Evolutionary conservation across 2,888 invertebrate genomes (phyloP), one percentile per base, ranked within the genome.

Genomic region (Aleiodes alternator): DNA sequence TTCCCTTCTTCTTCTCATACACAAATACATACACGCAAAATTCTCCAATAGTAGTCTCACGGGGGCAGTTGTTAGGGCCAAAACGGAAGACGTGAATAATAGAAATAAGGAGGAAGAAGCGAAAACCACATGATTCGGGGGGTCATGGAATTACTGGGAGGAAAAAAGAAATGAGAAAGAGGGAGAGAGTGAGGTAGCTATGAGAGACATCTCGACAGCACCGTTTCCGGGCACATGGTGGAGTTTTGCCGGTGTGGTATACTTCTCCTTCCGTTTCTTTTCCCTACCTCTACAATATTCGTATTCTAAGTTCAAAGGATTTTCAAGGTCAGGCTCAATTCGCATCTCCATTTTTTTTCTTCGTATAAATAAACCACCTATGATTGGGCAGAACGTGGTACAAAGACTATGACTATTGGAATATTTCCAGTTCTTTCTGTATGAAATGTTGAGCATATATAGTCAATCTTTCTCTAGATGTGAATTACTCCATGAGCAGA

Each of bases 61-160:
- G 71, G 76, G 78, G 76, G 79, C 79, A 80, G 78, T 81, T 80
- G 78, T 80, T 80, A 72, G 69, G 76, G 70, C 76, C 73, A 71
- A 72, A 72, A 80, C 80, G 79, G 80, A 80, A 80, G 79, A 79
- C 64, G 69, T 66, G 80, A 78, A 80, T 80, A 80, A 80, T 79
- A 79, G 79, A 70, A 70, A 72, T 55, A 31, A 72, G 76, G 59
- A 78, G 79, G 76, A 81, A 80, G 79, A 80, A 78, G 78, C 78
- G 69, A 81, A 64, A 80, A 81, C 80, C 80, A 77, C 80, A 81
- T 76, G 80, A 80, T 80, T 81, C 77, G 75, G 77, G 72, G 70
- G 75, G 76, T 76, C 73, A 75, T 78, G 77, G 76, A 79, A 76
- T 72, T 75, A 74, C 76, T 64, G 16, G 48, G 29, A 43, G 43